phyloP scores from a whole-genome alignment of 2,888 invertebrate genomes.

The Cheilosia pagana region DNA sequence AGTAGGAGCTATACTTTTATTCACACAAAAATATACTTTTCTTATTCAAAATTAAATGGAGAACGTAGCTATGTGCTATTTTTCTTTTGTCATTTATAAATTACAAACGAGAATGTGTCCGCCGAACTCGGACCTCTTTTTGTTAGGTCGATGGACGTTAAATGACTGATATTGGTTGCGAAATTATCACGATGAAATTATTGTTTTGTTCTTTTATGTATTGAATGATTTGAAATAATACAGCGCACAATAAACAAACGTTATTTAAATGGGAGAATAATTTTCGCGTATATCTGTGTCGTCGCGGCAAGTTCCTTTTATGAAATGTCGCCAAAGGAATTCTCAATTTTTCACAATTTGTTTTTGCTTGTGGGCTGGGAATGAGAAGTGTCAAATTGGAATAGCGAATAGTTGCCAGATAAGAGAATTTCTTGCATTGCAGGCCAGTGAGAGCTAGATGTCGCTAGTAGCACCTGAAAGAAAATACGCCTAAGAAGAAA shows the following conservation, averaged over 20 bases:
- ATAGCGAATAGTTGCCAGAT: conserved; percentile 39
- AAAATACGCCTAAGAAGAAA: too few relatives aligned
- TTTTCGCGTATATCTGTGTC: conserved; percentile 2
- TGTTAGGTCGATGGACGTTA: conserved; percentile 9
- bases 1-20: not conserved
- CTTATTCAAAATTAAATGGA: not conserved
- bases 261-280: conserved; percentile 12
- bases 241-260: conserved; percentile 38
- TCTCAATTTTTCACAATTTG: conserved; percentile 11
- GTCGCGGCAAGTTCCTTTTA: conserved; percentile 34
- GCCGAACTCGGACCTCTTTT: not conserved
- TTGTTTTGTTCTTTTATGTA: not conserved
- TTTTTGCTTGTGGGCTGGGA: conserved; percentile 41
- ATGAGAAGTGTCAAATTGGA: conserved; percentile 55
- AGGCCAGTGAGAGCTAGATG: not conserved
- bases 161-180: not conserved
- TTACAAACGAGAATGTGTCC: not conserved
- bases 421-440: not conserved
- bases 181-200: conserved; percentile 8
- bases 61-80: not conserved
- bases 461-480: not conserved
- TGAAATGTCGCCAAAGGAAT: conserved; percentile 53
- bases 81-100: conserved; percentile 11
- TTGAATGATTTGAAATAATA: not conserved
- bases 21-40: not conserved